Conservation (phyloP, 2,888 invertebrate species). For the Polyommatus icarus region DNA sequence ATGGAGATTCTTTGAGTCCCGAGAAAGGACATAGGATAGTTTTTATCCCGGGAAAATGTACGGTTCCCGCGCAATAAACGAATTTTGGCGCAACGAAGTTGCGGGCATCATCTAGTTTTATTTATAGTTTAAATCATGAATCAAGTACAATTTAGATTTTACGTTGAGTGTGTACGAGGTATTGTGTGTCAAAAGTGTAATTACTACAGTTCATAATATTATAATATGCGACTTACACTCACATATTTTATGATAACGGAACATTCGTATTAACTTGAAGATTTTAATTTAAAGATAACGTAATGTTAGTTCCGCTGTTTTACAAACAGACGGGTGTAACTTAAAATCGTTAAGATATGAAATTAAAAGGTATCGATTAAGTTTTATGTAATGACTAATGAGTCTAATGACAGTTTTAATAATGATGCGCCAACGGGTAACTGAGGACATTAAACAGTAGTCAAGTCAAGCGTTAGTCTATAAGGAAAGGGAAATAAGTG, state of each 20-base stretch:
- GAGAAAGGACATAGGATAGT: too few species aligned
- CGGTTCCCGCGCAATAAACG: too few species aligned
- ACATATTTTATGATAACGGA: conserved; percentile 39
- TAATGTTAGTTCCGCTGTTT: conserved; percentile 33
- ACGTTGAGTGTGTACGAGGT: conserved; percentile 50
- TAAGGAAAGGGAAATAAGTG: too few species aligned
- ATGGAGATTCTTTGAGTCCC: too few species aligned
- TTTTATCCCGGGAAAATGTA: too few species aligned
- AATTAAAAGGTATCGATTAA: background rate
- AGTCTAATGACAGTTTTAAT: background rate
- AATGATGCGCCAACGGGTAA: background rate
- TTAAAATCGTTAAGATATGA: background rate
- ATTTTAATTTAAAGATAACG: conserved; percentile 42
- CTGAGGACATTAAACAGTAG: background rate
- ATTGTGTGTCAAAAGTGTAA: conserved; percentile 51
- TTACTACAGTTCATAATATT: conserved; percentile 44
- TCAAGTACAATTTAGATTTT: conserved; percentile 70
- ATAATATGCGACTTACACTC: conserved; percentile 39
- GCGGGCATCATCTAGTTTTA: too few species aligned
- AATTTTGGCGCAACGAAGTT: too few species aligned
- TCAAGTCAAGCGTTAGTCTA: background rate
- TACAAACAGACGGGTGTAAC: background rate
- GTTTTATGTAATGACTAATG: background rate
- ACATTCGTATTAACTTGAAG: conserved; percentile 38
- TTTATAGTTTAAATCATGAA: conserved; percentile 56